A percentile compares a stretch with the other conserved stretches of the same genome.
Conservation (phyloP, 2,888 invertebrate species). For the Megalurothrips usitatus region DNA sequence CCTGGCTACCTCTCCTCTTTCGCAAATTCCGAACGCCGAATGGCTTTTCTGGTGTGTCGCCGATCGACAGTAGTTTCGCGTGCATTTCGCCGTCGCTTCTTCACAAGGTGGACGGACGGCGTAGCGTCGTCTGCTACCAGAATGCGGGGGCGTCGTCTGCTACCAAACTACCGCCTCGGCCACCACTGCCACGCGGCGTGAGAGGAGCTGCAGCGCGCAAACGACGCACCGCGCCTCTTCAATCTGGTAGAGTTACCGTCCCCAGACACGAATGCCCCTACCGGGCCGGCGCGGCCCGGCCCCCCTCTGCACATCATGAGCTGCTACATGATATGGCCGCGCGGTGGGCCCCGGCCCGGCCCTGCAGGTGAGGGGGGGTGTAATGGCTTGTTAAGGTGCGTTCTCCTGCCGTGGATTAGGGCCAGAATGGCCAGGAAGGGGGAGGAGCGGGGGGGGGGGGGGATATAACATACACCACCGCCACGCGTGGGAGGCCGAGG, state of each 20-base stretch:
- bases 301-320: slow-evolving; percentile 19
- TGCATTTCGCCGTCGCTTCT: too few species aligned
- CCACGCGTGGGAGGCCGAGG: too few species aligned
- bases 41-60: too few species aligned
- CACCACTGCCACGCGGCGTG: too few species aligned
- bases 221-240: slow-evolving; percentile 1
- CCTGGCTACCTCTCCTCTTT: not conserved
- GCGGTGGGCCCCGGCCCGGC: not conserved
- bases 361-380: not conserved
- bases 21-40: too few species aligned
- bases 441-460: not conserved
- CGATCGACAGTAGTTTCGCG: too few species aligned
- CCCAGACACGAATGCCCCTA: not conserved
- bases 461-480: not conserved
- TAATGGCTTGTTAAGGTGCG: slow-evolving; percentile 17
- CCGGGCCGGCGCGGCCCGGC: not conserved
- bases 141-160: too few species aligned
- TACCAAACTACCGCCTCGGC: too few species aligned
- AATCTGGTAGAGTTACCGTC: slow-evolving; percentile 26
- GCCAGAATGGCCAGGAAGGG: not conserved
- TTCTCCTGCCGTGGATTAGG: slow-evolving; percentile 2
- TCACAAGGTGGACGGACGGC: too few species aligned
- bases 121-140: too few species aligned
- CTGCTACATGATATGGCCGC: slow-evolving; percentile 21
- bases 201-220: too few species aligned